Evolutionary conservation across 2,113 vertebrate species (phyloP), one percentile per base, ranked within the genome.

Genomic region (Dryoscopus gambensis): DNA sequence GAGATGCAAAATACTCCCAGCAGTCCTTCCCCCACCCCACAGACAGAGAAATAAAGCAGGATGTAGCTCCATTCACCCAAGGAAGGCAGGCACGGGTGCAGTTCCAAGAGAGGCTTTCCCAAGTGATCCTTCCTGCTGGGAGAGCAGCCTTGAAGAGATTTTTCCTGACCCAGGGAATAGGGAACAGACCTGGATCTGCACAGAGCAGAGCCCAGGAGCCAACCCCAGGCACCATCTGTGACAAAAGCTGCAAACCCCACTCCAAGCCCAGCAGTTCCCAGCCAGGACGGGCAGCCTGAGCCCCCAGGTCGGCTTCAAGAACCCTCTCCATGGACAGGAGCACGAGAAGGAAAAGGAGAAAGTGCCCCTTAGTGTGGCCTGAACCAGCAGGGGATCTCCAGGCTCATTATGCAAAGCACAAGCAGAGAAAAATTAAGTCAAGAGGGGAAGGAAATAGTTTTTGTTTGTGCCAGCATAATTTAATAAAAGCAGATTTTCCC

Each of bases 391-490:
- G 2, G 13, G 13, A 35, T 57, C 74, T 21, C 22, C 71, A 68
- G 77, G 47, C 67, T 95, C 23, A 50, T 79, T 79, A 90, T 71
- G 83, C 82, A 85, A 83, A 86, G 52, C 1, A 5, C 84, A 74
- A 50, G 73, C 73, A 74, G 56, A 47, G 76, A 73, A 94, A 91
- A 96, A 75, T 57, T n/a, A 91, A 94, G 63, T 91, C 87, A 75
- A 50, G 93, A 81, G 37, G 44, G 69, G 71, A 70, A 87, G 77
- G 87, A 59, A 87, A 84, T 42, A 17, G 82, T 14, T 95, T 89
- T 27, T 14, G 46, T 79, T 95, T 88, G 93, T 95, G 86, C 86
- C 93, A 96, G 93, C 84, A 89, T 60, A 71, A 40, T 40, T 85
- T 57, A 64, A 67, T 65, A 68, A 53, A 55, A 88, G 74, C 85